These are phyloP conservation scores for Mesembrinibis cayennensis DNA, from an alignment of 2,113 vertebrate species.

Conservation along the genomic window DNA sequence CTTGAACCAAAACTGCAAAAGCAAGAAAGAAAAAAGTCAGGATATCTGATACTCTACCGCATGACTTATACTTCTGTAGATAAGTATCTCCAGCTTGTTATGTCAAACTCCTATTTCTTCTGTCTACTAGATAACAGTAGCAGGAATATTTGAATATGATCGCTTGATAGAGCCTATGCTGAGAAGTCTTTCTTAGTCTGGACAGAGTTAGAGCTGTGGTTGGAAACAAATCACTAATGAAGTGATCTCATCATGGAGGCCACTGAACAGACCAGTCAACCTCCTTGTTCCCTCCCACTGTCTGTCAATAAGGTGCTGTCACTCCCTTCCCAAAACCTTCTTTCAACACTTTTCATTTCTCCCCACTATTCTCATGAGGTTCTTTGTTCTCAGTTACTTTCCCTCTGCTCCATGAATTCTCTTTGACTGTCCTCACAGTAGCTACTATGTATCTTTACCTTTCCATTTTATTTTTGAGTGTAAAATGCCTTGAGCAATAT, in stretches of 20 bases:
- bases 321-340: background rate
- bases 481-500: background rate
- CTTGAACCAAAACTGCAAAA: background rate
- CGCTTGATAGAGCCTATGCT: background rate
- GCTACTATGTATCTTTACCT: background rate
- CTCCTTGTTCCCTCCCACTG: background rate
- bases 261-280: background rate
- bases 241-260: background rate
- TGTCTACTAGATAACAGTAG: background rate
- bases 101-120: background rate
- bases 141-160: background rate
- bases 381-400: background rate
- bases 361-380: background rate
- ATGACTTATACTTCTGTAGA: background rate
- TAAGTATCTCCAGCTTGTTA: background rate
- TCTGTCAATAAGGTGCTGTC: background rate
- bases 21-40: background rate
- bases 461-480: background rate
- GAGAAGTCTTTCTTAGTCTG: background rate
- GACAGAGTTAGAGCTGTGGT: background rate
- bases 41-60: background rate
- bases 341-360: background rate
- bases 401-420: background rate
- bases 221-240: background rate
- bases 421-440: background rate